phyloP scores from a whole-genome alignment of 2,888 invertebrate genomes.

The Rambutsinella grinnellia region DNA sequence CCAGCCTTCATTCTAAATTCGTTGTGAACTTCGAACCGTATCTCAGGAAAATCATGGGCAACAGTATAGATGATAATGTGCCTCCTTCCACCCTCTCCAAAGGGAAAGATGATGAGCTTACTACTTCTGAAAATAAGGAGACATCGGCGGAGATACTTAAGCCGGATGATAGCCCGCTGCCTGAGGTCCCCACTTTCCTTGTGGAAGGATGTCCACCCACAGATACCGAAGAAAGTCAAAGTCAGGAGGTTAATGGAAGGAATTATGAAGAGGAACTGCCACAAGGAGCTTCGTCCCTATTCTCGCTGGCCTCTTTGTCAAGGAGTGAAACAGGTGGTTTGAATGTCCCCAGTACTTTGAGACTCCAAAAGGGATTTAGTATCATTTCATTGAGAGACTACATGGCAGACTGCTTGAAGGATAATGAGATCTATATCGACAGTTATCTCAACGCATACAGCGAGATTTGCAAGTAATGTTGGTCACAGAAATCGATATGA shows the following conservation, averaged over 20 bases:
- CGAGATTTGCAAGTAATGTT: slow-evolving; percentile 42
- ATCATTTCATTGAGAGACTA: too few relatives aligned
- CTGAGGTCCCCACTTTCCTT: background rate
- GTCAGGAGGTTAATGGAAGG: background rate
- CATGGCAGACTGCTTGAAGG: too few relatives aligned
- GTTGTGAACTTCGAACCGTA: too few relatives aligned
- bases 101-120: background rate
- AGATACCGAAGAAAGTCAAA: too few relatives aligned
- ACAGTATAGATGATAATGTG: background rate
- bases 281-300: background rate
- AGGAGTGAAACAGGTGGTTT: slow-evolving; percentile 10
- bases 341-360: background rate
- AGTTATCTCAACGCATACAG: slow-evolving; percentile 24
- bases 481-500: background rate
- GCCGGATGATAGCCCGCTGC: background rate
- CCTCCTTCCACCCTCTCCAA: background rate
- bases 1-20: background rate
- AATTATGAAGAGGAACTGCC: background rate
- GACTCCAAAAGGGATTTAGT: too few relatives aligned
- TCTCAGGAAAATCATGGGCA: background rate
- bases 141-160: too few relatives aligned
- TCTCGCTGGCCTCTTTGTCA: background rate
- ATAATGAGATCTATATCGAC: slow-evolving; percentile 28
- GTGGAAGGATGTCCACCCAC: background rate
- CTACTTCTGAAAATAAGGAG: background rate